Base-by-base conservation (phyloP, 1,140 invertebrate species). In the Drosophila tristis region DNA sequence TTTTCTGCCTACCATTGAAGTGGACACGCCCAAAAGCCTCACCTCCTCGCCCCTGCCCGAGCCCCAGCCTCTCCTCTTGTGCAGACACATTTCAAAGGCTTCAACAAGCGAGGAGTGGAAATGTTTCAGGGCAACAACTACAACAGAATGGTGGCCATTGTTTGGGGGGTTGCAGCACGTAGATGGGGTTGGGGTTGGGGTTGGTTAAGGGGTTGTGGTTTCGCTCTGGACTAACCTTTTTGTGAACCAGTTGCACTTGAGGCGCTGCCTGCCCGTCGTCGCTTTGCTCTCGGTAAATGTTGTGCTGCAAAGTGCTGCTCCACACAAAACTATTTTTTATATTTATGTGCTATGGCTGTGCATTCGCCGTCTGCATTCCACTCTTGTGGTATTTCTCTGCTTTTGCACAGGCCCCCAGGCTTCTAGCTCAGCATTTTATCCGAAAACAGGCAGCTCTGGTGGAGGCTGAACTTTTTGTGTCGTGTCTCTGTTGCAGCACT, bases 81-180 rank as follows among this genome's bases (percentile, higher is more conserved):
- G 44, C 47, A 77, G 64, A 77, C 57, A 71, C 74, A 77, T 77
- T 77, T 77, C 26, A 63, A 77, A 77, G 74, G 74, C 53, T 77
- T 77, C 74, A 76, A 56, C 71, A 67, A 58, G 42, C 44, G 20
- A 48, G 56, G 76, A 66, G 68, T 74, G 71, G 45, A 65, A 65
- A 65, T 77, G 74, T 77, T 77, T 61, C 53, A 70, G 35, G 65
- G 26, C 64, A 77, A 53, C 74, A 77, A 61, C 64, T 71, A 57
- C 74, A 77, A 55, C 63, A 63, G 57, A 77, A 71, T 71, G 74
- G 57, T 61, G 57, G 58, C 65, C 74, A 77, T 71, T 77, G 74
- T 77, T 76, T 56, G 63, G 72, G 9, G 49, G 70, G 51, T 72
- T 58, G 42, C 70, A 44, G 13, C 55, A 29, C 15, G 50, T 39